Evolutionary conservation across 2,113 vertebrate genomes (phyloP).

Genomic region (Pedionomus torquatus): DNA sequence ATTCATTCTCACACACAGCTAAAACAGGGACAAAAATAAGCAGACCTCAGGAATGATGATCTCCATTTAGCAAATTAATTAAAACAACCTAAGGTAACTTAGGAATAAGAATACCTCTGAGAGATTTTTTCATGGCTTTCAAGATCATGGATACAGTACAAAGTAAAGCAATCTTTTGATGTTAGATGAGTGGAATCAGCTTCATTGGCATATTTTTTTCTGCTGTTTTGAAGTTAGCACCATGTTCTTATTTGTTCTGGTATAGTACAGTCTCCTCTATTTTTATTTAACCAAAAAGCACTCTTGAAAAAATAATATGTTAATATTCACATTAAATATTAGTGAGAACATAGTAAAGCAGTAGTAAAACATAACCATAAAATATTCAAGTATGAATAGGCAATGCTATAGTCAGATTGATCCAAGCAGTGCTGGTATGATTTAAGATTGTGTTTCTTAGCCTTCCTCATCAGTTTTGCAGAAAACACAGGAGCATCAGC

Average conservation of each 20-base stretch:
- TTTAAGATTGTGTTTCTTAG: not conserved
- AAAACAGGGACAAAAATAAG: constrained; percentile 59
- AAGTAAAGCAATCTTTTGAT: constrained; percentile 66
- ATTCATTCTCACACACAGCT: not conserved
- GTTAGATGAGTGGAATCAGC: constrained; percentile 51
- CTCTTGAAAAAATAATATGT: not conserved
- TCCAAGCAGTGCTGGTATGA: not conserved
- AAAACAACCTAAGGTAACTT: constrained; percentile 58
- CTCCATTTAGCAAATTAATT: constrained; percentile 67
- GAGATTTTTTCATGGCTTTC: constrained; percentile 41
- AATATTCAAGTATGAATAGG: not conserved
- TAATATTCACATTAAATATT: constrained; percentile 35
- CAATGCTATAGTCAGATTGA: not conserved
- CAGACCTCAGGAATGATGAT: constrained; percentile 50
- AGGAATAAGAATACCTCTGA: constrained; percentile 47
- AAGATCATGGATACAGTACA: constrained; percentile 63
- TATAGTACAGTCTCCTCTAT: not conserved
- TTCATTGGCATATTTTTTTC: constrained; percentile 30
- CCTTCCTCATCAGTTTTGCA: not conserved
- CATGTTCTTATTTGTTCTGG: constrained; percentile 35
- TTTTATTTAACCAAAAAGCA: constrained; percentile 55
- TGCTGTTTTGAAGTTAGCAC: constrained; percentile 57
- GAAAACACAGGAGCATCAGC: not conserved
- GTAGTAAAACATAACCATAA: not conserved
- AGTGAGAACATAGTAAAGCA: not conserved